Conservation (phyloP, 2,888 invertebrate genomes). For the Mamestra brassicae region DNA sequence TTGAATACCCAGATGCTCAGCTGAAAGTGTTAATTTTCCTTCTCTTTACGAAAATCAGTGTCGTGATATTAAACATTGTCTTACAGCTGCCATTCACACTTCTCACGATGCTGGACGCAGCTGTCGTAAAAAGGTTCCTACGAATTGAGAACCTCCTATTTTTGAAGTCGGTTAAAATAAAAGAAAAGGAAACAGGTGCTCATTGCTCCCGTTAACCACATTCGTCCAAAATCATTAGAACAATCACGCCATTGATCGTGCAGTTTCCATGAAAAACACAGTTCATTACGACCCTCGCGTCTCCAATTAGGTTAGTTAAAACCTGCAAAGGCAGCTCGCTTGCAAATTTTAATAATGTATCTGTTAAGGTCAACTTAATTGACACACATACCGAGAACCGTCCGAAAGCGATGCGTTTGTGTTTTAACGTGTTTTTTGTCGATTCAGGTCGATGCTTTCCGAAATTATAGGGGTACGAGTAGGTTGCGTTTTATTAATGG, state of each 20-base stretch:
- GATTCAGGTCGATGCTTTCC: slow-evolving; percentile 57
- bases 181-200: slow-evolving; percentile 2
- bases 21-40: neutral
- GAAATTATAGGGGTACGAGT: slow-evolving; percentile 60
- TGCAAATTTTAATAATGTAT: slow-evolving; percentile 68
- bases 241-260: slow-evolving; percentile 41
- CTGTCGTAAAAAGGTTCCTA: neutral
- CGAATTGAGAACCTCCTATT: too few species aligned
- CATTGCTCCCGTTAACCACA: neutral
- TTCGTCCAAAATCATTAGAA: slow-evolving; percentile 46
- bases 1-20: too few species aligned
- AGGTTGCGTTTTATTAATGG: slow-evolving; percentile 65
- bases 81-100: neutral
- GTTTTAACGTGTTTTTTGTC: slow-evolving; percentile 56
- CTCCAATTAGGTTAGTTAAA: slow-evolving; percentile 70
- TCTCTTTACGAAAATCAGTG: neutral
- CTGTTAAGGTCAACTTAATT: slow-evolving; percentile 74
- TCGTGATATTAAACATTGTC: neutral
- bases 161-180: neutral
- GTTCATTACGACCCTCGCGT: slow-evolving; percentile 67
- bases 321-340: slow-evolving; percentile 66
- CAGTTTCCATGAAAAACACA: slow-evolving; percentile 54
- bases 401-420: slow-evolving; percentile 64
- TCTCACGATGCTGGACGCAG: neutral
- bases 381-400: slow-evolving; percentile 70